A percentile compares a stretch with the other conserved stretches of the same genome.
phyloP scores from a whole-genome alignment of 2,113 vertebrate species.

The Colius striatus region DNA sequence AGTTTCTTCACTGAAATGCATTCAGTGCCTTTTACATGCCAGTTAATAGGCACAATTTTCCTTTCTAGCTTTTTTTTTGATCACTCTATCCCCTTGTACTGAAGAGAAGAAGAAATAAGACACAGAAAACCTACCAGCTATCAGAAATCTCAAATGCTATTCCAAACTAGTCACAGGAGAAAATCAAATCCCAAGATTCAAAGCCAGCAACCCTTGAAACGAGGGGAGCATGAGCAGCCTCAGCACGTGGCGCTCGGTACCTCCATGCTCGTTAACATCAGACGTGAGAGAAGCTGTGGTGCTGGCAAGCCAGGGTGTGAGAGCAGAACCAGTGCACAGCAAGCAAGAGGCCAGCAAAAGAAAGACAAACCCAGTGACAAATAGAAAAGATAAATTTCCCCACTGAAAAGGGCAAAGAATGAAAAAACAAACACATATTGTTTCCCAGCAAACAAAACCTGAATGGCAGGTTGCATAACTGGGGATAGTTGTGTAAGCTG shows the following conservation, averaged over 20 bases:
- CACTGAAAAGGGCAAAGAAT: neutral
- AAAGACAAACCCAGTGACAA: neutral
- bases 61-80: neutral
- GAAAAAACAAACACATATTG: neutral
- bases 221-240: neutral
- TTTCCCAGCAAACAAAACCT: conserved; percentile 18
- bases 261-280: neutral
- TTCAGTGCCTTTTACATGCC: neutral
- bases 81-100: neutral
- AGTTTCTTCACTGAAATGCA: neutral
- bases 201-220: neutral
- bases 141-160: neutral
- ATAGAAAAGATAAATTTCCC: neutral
- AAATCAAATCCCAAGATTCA: neutral
- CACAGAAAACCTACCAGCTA: neutral
- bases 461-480: conserved; percentile 1
- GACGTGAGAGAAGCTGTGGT: neutral
- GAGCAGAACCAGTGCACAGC: neutral
- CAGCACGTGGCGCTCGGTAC: accelerated
- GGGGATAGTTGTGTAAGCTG: neutral
- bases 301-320: neutral
- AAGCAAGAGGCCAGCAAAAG: neutral
- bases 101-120: neutral
- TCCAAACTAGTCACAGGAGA: neutral
- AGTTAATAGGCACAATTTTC: neutral